Evolutionary conservation across 35 echinoderm and acorn worm species (phyloP).

Genomic region (Lytechinus pictus): DNA sequence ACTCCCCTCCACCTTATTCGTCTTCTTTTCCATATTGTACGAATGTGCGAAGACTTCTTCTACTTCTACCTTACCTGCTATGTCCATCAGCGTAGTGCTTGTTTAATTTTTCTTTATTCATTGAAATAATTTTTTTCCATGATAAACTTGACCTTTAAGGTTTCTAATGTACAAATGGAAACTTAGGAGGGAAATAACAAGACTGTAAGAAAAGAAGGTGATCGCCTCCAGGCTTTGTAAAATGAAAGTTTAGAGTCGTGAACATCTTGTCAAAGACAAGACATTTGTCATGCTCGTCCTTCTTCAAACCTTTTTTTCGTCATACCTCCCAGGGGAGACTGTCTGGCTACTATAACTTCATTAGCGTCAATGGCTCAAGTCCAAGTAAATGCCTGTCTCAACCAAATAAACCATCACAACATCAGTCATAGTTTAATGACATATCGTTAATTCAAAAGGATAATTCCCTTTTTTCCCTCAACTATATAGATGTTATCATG

Average conservation of each 20-base stretch:
- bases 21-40: no score
- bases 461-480: no score
- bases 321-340: neutral
- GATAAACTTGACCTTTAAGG: no score
- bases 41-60: no score
- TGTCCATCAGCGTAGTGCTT: no score
- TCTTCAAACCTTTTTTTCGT: neutral
- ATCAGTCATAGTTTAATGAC: no score
- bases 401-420: neutral
- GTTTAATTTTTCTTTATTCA: no score
- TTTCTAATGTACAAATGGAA: neutral
- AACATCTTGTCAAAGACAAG: neutral
- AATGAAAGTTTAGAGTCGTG: neutral
- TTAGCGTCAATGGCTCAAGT: neutral
- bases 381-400: neutral
- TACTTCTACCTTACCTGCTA: no score
- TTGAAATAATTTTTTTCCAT: no score
- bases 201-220: neutral
- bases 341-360: neutral
- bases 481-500: no score
- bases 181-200: neutral
- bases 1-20: no score
- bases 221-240: neutral
- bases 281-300: neutral
- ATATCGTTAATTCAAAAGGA: no score